Evolutionary conservation across 1,140 invertebrate genomes (phyloP).

Genomic region (Solenopsis invicta): DNA sequence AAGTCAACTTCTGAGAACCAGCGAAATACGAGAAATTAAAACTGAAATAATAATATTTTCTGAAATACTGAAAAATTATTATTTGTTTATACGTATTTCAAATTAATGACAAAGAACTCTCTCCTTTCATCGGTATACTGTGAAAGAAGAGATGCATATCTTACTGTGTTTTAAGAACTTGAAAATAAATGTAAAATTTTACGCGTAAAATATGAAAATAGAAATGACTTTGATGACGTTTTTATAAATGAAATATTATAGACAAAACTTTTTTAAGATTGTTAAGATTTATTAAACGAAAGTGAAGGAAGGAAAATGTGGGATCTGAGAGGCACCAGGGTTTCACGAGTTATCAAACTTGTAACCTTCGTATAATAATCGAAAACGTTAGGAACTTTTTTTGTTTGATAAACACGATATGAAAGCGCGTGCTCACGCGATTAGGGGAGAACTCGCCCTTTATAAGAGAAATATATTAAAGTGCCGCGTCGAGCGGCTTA

Average conservation of each 20-base stretch:
- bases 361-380: constrained; percentile 39
- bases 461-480: constrained; percentile 53
- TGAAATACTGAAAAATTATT: not conserved
- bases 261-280: not conserved
- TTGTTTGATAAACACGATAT: constrained; percentile 50
- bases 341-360: constrained; percentile 32
- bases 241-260: constrained; percentile 9
- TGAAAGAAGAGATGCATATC: not conserved
- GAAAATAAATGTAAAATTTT: not conserved
- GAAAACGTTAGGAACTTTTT: constrained; percentile 27
- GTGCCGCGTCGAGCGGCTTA: constrained; percentile 38
- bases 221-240: not conserved
- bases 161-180: not conserved
- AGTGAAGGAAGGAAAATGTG: not conserved
- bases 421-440: constrained; percentile 44
- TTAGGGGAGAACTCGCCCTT: constrained; percentile 42
- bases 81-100: not conserved
- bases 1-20: constrained; percentile 3
- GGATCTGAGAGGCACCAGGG: not conserved
- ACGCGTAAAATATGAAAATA: not conserved
- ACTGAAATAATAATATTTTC: not conserved
- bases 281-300: not conserved
- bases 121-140: not conserved
- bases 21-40: not conserved
- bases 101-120: not conserved